phyloP scores from a whole-genome alignment of 2,888 invertebrate species.

The Thecophora atra region DNA sequence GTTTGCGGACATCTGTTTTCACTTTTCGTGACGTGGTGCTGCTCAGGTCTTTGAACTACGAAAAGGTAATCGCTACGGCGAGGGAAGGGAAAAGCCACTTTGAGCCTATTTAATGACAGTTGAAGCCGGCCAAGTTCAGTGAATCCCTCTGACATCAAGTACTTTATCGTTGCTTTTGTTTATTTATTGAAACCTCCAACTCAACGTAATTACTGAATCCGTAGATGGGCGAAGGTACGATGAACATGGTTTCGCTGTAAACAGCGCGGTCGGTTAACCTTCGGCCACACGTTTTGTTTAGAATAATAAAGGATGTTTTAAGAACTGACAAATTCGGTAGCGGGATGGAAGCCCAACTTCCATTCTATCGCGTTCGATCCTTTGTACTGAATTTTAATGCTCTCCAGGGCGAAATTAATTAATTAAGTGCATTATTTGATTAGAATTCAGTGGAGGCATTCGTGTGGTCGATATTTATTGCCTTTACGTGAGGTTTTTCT shows the following conservation, averaged over 20 bases:
- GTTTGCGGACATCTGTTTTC: not conserved
- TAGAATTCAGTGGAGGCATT: not conserved
- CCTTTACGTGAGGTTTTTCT: no score
- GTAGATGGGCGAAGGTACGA: not conserved
- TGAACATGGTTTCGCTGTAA: not conserved
- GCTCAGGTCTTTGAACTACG: not conserved
- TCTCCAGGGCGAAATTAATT: not conserved
- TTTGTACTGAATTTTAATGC: not conserved
- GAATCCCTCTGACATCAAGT: not conserved
- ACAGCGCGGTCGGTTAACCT: not conserved
- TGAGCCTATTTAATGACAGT: not conserved
- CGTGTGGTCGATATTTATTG: no score
- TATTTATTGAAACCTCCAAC: constrained; percentile 1
- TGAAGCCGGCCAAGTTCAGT: not conserved
- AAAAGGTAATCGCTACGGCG: not conserved
- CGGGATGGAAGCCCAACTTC: no score
- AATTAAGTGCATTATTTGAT: not conserved
- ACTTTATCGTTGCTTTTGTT: not conserved
- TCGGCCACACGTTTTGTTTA: not conserved
- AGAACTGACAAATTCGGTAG: not conserved
- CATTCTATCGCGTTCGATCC: no score
- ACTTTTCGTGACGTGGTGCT: not conserved
- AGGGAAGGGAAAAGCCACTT: not conserved
- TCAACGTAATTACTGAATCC: not conserved
- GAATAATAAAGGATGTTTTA: not conserved